These are phyloP conservation scores for Thereva nobilitata DNA, from an alignment of 2,888 invertebrate genomes.

Conservation along the genomic window DNA sequence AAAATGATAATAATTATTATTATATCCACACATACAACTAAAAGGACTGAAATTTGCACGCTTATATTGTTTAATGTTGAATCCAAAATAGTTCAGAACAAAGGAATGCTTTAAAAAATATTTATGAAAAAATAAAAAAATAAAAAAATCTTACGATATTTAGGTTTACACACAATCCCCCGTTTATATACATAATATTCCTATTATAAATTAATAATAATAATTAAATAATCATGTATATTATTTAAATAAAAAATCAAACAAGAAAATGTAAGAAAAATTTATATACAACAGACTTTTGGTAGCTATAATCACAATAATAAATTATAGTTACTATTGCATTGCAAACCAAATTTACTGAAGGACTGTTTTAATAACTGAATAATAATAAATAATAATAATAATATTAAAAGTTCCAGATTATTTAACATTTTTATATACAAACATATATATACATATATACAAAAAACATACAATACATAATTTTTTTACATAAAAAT, in stretches of 20 bases:
- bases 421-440: too few species aligned
- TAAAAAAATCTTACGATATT: slow-evolving; percentile 25
- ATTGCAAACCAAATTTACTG: slow-evolving; percentile 41
- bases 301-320: background rate
- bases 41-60: slow-evolving; percentile 36
- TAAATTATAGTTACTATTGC: slow-evolving; percentile 7
- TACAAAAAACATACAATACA: too few species aligned
- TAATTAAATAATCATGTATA: background rate
- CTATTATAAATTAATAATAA: background rate
- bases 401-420: background rate
- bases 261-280: slow-evolving; percentile 16
- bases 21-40: slow-evolving; percentile 15
- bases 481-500: too few species aligned
- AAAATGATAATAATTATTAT: background rate
- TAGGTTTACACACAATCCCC: slow-evolving; percentile 26
- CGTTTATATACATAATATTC: background rate
- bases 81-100: slow-evolving; percentile 35
- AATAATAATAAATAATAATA: background rate
- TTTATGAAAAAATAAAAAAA: background rate
- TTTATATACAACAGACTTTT: slow-evolving; percentile 18
- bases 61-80: slow-evolving; percentile 31
- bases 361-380: slow-evolving; percentile 36
- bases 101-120: slow-evolving; percentile 35
- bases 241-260: background rate
- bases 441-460: too few species aligned